Conservation (phyloP, 2,888 invertebrate species). For the Harmothoe impar region DNA sequence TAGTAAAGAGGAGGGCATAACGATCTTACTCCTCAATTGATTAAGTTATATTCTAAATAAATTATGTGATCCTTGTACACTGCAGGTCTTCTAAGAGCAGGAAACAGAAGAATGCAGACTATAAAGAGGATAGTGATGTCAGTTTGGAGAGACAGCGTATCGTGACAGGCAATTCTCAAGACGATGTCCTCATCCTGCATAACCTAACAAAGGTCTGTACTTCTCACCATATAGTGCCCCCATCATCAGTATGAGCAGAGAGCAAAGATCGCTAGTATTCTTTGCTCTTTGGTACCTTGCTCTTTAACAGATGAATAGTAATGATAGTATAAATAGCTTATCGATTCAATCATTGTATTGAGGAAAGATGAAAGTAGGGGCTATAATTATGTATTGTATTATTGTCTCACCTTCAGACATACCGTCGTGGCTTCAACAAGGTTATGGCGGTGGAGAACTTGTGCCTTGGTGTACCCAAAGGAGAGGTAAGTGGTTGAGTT, state of each 20-base stretch:
- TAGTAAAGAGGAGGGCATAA: no score
- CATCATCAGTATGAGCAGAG: background rate
- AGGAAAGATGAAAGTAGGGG: no score
- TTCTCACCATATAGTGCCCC: background rate
- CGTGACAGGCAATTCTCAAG: constrained; percentile 69
- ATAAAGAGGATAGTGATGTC: constrained; percentile 78
- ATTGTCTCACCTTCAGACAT: constrained; percentile 71
- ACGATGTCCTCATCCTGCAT: constrained; percentile 75
- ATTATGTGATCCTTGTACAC: no score
- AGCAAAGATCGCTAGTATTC: no score
- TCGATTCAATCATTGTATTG: no score
- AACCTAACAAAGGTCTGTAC: constrained; percentile 77
- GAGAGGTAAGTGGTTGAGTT: constrained; percentile 79
- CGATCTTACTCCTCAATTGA: no score
- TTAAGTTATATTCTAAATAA: no score
- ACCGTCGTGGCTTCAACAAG: constrained; percentile 71
- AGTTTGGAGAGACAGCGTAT: constrained; percentile 76
- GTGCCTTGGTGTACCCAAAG: constrained; percentile 82
- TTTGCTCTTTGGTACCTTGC: no score
- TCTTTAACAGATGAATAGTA: no score
- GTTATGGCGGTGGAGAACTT: constrained; percentile 83
- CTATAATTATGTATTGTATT: no score
- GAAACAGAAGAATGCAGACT: constrained; percentile 60
- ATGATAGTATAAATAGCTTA: no score
- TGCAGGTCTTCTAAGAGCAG: no score